Evolutionary conservation across 2,113 vertebrate genomes (phyloP), one percentile per base, ranked within the genome.

Genomic region (Progne subis): DNA sequence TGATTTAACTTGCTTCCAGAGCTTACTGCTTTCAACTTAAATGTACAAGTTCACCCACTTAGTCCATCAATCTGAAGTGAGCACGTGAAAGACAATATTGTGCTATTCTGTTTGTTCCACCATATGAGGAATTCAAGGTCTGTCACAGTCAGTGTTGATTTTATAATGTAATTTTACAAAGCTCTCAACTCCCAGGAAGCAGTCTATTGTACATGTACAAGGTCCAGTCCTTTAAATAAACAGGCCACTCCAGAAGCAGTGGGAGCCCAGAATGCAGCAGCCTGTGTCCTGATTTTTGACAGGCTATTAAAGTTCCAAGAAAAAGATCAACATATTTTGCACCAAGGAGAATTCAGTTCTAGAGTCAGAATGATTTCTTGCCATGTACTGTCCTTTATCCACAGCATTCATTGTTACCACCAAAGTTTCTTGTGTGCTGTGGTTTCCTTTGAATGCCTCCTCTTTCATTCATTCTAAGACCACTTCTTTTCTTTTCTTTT

Each of bases 311-410:
- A 90, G 61, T 88, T 86, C 1, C 2, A 21, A 2, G 65, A 49
- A 59, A 88, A 96, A 72, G 18, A 13, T 6, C 11, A 9, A 15
- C 67, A 47, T 37, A 37, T 87, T 92, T 88, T 74, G 50, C 44
- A 82, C 56, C 34, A 50, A 85, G 12, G 25, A 28, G 85, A 83
- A 91, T 92, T 92, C 91, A 92, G 5, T 76, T 86, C 86, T 96
- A 67, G 41, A 93, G 77, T 17, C 53, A 64, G 52, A 16, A 28
- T 59, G 75, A 86, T 61, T 61, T 90, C 39, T 92, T 26, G 12
- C 14, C 79, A 55, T 57, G 46, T 80, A 71, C 24, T 67, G 52
- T 76, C 86, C 61, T 81, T 92, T 72, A 57, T 37, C 53, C 28
- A 67, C 1, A 1, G 52, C 78, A 72, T 88, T 79, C 34, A 39